Percentiles rank a stretch among this genome's conserved stretches.
phyloP scores from a whole-genome alignment of 2,113 vertebrate genomes.

The Larimichthys crocea region DNA sequence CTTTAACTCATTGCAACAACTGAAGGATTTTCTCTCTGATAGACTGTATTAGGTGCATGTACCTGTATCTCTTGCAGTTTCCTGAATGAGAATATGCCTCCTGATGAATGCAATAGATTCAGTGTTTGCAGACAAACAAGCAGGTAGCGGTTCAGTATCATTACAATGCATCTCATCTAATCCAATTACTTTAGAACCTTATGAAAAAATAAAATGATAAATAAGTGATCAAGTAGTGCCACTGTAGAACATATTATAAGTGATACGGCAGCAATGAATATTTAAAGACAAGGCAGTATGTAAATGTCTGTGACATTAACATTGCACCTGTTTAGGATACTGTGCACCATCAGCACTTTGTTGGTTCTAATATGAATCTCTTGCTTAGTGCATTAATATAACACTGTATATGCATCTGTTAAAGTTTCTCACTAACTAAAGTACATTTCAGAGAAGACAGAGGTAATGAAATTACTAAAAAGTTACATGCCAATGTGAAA shows the following conservation, averaged over 20 bases:
- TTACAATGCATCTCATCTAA: constrained; percentile 49
- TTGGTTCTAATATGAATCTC: constrained; percentile 22
- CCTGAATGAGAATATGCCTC: constrained; percentile 26
- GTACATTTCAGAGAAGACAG: constrained; percentile 8
- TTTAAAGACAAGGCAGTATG: constrained; percentile 46
- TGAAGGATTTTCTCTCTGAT: constrained; percentile 12
- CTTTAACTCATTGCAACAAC: constrained; percentile 12
- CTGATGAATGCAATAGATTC: neutral
- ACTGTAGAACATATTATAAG: constrained; percentile 18
- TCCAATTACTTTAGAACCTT: constrained; percentile 39
- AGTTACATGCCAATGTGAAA: neutral
- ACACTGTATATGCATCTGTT: constrained; percentile 25
- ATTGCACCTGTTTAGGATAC: constrained; percentile 43
- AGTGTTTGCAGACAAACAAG: constrained; percentile 28
- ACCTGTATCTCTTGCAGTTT: constrained; percentile 9
- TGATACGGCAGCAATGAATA: constrained; percentile 36
- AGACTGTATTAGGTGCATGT: neutral
- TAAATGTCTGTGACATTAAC: constrained; percentile 50
- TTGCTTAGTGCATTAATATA: constrained; percentile 24
- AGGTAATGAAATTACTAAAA: neutral
- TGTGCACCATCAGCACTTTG: constrained; percentile 51
- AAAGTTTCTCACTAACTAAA: neutral
- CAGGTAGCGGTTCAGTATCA: constrained; percentile 16
- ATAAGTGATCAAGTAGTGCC: constrained; percentile 46
- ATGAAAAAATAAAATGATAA: constrained; percentile 52